Conservation (phyloP, 2,888 invertebrate genomes). For the Zygothrica quintamaculata region DNA sequence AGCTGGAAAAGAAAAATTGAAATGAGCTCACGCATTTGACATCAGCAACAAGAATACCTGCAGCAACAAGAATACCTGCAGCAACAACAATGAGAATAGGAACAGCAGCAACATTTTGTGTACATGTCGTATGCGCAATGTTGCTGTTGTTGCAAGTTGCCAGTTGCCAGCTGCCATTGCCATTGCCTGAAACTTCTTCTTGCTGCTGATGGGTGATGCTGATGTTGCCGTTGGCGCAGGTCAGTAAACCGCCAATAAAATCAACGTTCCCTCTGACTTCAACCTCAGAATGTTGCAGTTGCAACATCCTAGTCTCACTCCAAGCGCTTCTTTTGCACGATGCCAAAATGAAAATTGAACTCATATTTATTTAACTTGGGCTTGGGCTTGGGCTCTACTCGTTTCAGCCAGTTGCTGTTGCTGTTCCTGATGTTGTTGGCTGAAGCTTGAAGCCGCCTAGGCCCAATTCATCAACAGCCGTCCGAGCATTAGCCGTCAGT, state of each 20-base stretch:
- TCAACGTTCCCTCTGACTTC: constrained; percentile 60
- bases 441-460: constrained; percentile 52
- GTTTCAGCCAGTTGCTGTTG: constrained; percentile 5
- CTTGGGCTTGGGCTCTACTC: constrained; percentile 21
- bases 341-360: constrained; percentile 79
- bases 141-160: constrained; percentile 29
- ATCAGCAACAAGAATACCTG: no score
- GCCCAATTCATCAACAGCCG: constrained; percentile 77
- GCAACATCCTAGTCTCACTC: background rate
- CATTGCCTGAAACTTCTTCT: constrained; percentile 21
- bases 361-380: constrained; percentile 78
- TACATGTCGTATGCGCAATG: constrained; percentile 73
- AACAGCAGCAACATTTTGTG: constrained; percentile 20
- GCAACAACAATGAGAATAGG: no score
- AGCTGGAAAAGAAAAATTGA: constrained; percentile 51
- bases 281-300: background rate
- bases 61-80: no score
- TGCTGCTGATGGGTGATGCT: constrained; percentile 17
- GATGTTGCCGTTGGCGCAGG: constrained; percentile 65
- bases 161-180: constrained; percentile 21
- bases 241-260: constrained; percentile 81
- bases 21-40: constrained; percentile 72
- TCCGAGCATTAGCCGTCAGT: constrained; percentile 66
- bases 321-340: constrained; percentile 34
- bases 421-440: constrained; percentile 19